Conservation (phyloP, 2,888 invertebrate species). For the Spisula solida region DNA sequence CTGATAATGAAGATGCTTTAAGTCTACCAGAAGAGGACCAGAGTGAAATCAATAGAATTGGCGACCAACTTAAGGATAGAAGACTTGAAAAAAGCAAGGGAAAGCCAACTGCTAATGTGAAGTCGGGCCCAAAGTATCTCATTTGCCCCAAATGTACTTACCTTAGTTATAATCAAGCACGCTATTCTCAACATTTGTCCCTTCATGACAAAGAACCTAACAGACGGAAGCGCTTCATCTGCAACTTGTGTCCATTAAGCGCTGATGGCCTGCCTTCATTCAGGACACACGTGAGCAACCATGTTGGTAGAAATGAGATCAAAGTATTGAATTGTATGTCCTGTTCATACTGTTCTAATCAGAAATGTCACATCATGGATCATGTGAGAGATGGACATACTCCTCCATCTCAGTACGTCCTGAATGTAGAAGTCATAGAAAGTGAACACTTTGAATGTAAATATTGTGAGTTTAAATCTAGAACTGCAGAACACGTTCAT, state of each 20-base stretch:
- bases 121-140: slow-evolving; percentile 52
- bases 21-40: slow-evolving; percentile 46
- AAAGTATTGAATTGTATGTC: slow-evolving; percentile 69
- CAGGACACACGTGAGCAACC: slow-evolving; percentile 69
- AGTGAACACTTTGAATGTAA: slow-evolving; percentile 63
- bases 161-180: slow-evolving; percentile 57
- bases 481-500: slow-evolving; percentile 59
- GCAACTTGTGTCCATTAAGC: slow-evolving; percentile 70
- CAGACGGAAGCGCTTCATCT: slow-evolving; percentile 68
- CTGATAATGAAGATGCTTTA: slow-evolving; percentile 40
- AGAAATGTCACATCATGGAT: slow-evolving; percentile 67
- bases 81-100: neutral
- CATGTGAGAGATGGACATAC: slow-evolving; percentile 68
- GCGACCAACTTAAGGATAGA: neutral
- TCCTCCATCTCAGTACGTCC: slow-evolving; percentile 48
- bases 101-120: neutral
- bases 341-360: slow-evolving; percentile 71
- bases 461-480: slow-evolving; percentile 66
- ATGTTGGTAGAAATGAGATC: slow-evolving; percentile 70
- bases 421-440: slow-evolving; percentile 50
- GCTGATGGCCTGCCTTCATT: slow-evolving; percentile 55
- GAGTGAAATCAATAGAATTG: slow-evolving; percentile 16
- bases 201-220: slow-evolving; percentile 63
- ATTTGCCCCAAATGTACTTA: slow-evolving; percentile 62
- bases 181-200: slow-evolving; percentile 52